Percentiles rank a stretch among this genome's conserved stretches.
These are phyloP conservation scores for Hydriomena furcata DNA, from an alignment of 2,888 invertebrate genomes.

Conservation along the genomic window DNA sequence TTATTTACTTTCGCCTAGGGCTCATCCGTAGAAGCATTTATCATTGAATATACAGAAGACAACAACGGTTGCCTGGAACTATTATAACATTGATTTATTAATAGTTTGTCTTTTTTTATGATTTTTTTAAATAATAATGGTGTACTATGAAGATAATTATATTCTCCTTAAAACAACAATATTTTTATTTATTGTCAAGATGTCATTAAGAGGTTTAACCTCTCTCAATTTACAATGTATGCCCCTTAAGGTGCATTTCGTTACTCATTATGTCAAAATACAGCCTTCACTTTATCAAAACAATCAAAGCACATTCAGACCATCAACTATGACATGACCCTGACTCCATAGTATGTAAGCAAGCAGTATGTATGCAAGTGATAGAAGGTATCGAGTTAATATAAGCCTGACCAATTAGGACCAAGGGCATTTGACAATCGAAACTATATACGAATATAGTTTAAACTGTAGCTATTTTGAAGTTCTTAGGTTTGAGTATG, in stretches of 20 bases:
- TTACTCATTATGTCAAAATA: slow-evolving; percentile 5
- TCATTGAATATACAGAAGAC: too few species aligned
- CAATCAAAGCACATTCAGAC: slow-evolving; percentile 26
- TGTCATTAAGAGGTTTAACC: not conserved
- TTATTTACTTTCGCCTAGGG: too few species aligned
- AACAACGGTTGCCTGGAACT: too few species aligned
- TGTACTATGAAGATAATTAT: too few species aligned
- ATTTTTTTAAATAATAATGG: too few species aligned
- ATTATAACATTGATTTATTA: too few species aligned
- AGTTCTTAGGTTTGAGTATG: not conserved
- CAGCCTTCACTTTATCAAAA: slow-evolving; percentile 1
- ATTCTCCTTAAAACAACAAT: too few species aligned
- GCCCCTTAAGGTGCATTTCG: not conserved
- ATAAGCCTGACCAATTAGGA: slow-evolving; percentile 35
- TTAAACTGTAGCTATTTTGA: too few species aligned
- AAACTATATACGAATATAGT: slow-evolving; percentile 11
- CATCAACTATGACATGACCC: slow-evolving; percentile 32
- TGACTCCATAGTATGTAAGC: slow-evolving; percentile 33
- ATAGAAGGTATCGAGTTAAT: slow-evolving; percentile 23
- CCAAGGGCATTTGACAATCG: slow-evolving; percentile 39
- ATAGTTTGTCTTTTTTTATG: too few species aligned
- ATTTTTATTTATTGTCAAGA: too few species aligned
- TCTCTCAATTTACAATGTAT: not conserved
- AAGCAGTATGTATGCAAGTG: slow-evolving; percentile 17
- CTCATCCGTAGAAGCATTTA: too few species aligned